These are phyloP conservation scores for Torymus auratus DNA, from an alignment of 2,888 invertebrate species.

Conservation along the genomic window DNA sequence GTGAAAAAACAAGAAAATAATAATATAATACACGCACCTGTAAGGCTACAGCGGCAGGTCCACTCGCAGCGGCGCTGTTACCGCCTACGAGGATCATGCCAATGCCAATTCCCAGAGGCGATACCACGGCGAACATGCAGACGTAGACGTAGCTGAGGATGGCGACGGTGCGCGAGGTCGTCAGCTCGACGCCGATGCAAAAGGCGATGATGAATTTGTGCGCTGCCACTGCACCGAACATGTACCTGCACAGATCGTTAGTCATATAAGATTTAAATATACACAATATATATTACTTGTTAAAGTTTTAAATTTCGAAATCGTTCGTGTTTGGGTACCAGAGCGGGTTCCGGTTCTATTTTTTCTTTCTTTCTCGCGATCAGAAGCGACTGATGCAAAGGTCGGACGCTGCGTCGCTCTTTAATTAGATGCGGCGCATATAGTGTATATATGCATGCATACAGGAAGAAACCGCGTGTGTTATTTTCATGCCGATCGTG, in stretches of 20 bases:
- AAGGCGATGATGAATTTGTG: conserved; percentile 93
- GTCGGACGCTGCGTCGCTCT: no score
- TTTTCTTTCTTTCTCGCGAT: no score
- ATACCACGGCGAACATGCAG: conserved; percentile 87
- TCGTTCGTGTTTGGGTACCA: no score
- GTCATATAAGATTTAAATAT: background rate
- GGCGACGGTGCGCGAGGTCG: conserved; percentile 83
- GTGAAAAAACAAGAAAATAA: no score
- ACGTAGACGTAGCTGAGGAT: conserved; percentile 83
- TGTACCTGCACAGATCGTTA: conserved; percentile 79
- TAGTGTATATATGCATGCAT: no score
- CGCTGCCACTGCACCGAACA: conserved; percentile 89
- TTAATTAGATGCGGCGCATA: no score
- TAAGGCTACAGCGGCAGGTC: conserved; percentile 77
- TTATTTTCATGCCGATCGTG: no score
- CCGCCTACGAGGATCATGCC: conserved; percentile 83
- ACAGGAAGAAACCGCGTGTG: no score
- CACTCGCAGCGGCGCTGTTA: conserved; percentile 79
- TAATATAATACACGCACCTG: conserved; percentile 64
- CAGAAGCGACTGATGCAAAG: no score
- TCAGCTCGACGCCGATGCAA: conserved; percentile 90
- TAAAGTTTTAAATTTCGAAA: no score
- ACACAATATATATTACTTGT: no score
- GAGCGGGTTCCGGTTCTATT: no score
- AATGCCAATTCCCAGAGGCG: conserved; percentile 88